These are phyloP conservation scores for Pelodiscus sinensis DNA, from an alignment of 2,113 vertebrate species.

Conservation along the genomic window DNA sequence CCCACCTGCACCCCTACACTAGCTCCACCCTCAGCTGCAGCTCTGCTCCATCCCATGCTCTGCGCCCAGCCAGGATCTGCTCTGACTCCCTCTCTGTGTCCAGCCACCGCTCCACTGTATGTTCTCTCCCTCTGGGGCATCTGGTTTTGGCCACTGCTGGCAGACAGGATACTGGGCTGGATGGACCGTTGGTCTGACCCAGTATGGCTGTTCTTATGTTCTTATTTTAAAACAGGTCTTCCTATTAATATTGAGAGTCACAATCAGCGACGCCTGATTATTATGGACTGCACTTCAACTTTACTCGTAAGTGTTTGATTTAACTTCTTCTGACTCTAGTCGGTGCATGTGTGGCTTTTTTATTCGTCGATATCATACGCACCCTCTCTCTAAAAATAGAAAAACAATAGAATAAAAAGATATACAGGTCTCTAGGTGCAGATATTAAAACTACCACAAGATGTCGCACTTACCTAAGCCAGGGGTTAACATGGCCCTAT, in stretches of 20 bases:
- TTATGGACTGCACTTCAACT: neutral
- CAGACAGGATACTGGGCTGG: too few species aligned
- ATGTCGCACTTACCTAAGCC: constrained; percentile 71
- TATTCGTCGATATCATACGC: neutral
- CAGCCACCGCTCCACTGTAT: too few species aligned
- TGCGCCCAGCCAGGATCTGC: too few species aligned
- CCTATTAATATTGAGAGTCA: neutral
- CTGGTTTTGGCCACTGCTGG: too few species aligned
- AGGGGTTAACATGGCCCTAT: neutral
- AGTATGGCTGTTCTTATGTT: too few species aligned
- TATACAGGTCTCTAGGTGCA: neutral
- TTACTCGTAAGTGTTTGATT: neutral
- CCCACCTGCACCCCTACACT: too few species aligned
- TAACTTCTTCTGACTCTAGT: neutral
- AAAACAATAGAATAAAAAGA: neutral
- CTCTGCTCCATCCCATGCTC: too few species aligned
- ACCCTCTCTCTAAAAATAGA: neutral
- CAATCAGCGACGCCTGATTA: neutral
- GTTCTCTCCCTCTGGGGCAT: too few species aligned
- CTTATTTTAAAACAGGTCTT: neutral
- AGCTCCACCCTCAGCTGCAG: too few species aligned
- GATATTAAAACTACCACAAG: constrained; percentile 58
- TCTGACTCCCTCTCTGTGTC: too few species aligned
- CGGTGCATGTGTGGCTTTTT: neutral
- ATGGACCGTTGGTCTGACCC: too few species aligned